Base-by-base conservation (phyloP, 2,888 invertebrate species). In the Hirtodrosophila histrioides region DNA sequence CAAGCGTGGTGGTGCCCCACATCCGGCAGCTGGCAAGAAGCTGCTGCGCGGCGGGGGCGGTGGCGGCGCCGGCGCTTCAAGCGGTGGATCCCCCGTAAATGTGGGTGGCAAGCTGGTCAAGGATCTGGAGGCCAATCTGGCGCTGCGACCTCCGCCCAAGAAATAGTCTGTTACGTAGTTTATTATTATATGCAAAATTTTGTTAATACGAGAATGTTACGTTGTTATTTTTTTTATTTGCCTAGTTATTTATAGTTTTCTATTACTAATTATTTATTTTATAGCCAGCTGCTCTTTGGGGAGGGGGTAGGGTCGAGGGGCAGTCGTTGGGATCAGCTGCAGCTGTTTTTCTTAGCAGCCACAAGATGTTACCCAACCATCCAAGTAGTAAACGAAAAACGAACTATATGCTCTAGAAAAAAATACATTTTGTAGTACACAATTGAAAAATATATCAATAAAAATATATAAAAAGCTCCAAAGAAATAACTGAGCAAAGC, bases 121-220 rank as follows among this genome's bases (percentile, higher is more conserved):
- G 64, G 91, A 91, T 41, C 71, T 81, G 45, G 91, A 91, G 57
- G 91, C 91, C 4, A 90, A 77, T 74, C 65, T 90, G 31, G 90
- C 91, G 10, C 73, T 91, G n/a, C 85, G 91, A 69, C 91, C 91
- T 36, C 91, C 91, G 56, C 91, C 91, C 64, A 90, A 91, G 60
- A 72, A 74, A 33, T 69, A 68, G 69, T 58, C 62, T 54, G 35
- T 54, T 69, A 53, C 11, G 36, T 77, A 79, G 62, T 61, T 60
- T 65, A 65, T 74, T 76, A 57, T 74, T 76, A 57, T 66, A 63
- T 58, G 50, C 50, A 61, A 58, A 58, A 72, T 64, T 50, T 64
- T 55, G 17, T 64, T 37, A 54, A 66, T 50, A 53, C 35, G 37
- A 61, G 39, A 46, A 64, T 65, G 40, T 66, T 65, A 71, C 62